phyloP scores from a whole-genome alignment of 1,140 invertebrate species.

The Heliconius eleuchia region DNA sequence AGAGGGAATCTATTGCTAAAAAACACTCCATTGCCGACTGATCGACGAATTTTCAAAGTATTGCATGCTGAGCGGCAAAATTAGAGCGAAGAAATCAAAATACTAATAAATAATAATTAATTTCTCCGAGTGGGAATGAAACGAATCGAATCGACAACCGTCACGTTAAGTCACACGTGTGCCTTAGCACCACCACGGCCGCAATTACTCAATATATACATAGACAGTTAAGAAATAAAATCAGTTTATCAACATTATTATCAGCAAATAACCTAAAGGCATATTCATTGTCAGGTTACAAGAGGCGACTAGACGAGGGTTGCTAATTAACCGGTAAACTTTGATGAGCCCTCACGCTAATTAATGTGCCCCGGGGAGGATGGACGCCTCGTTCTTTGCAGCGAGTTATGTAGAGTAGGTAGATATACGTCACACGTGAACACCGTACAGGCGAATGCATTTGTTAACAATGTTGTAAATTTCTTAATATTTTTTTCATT shows the following conservation, averaged over 20 bases:
- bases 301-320: constrained; percentile 63
- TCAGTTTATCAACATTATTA: constrained; percentile 11
- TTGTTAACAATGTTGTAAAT: background rate
- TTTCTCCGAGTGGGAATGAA: no score
- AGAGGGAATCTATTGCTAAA: no score
- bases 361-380: constrained; percentile 75
- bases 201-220: background rate
- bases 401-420: background rate
- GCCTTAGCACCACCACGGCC: no score
- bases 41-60: no score
- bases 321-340: constrained; percentile 82
- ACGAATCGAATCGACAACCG: no score
- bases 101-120: no score
- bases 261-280: constrained; percentile 22
- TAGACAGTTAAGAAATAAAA: background rate
- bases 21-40: no score
- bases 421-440: background rate
- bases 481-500: background rate
- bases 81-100: no score
- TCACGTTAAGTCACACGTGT: no score
- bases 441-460: background rate
- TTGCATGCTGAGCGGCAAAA: no score
- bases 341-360: constrained; percentile 77
- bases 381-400: constrained; percentile 48
- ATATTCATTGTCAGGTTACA: constrained; percentile 35